Evolutionary conservation across 1,140 invertebrate species (phyloP), one percentile per base, ranked within the genome.

Genomic region (Vollenhovia emeryi): DNA sequence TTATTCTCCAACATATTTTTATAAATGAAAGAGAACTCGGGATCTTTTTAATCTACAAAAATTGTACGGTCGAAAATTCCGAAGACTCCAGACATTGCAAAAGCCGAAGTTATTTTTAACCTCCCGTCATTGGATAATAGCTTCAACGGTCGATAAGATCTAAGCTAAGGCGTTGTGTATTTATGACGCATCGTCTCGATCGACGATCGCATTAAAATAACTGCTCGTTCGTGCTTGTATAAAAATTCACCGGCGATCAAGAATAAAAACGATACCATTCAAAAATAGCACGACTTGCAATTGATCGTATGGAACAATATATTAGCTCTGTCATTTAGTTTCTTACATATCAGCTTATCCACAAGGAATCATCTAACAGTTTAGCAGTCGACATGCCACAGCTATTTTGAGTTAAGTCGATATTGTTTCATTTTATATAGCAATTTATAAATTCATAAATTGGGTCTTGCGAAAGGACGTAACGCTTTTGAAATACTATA

Each of bases 111-210:
- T 82, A 82, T 82, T 45, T 73, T 82, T 82, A 73, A 82, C 27
- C 43, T 21, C 36, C 18, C 11, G 50, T 82, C 78, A 59, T 71
- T 82, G 50, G 66, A 57, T 82, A 82, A 82, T 59, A 82, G 66
- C 66, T 59, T 8, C 18, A 11, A 21, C 64, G 36, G n/a, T 80
- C 78, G 78, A 82, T 82, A 71, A 71, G 15, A 82, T 82, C 78
- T 82, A 24, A 71, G 66, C 78, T 57, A 8, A 11, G 24, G 24
- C 78, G 36, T 82, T 82, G 78, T 59, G 66, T 82, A 82, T 82
- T 82, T 82, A 82, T 82, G 78, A 82, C 78, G 40, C 66, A 82
- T 82, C 78, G 78, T 82, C 78, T 82, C 78, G 66, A 82, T 73
- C 78, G 66, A 82, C 78, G 66, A 82, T 71, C 36, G 78, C 66